These are phyloP conservation scores for Neostethus bicornis DNA, from an alignment of 2,797 vertebrate genomes.

Conservation along the genomic window DNA sequence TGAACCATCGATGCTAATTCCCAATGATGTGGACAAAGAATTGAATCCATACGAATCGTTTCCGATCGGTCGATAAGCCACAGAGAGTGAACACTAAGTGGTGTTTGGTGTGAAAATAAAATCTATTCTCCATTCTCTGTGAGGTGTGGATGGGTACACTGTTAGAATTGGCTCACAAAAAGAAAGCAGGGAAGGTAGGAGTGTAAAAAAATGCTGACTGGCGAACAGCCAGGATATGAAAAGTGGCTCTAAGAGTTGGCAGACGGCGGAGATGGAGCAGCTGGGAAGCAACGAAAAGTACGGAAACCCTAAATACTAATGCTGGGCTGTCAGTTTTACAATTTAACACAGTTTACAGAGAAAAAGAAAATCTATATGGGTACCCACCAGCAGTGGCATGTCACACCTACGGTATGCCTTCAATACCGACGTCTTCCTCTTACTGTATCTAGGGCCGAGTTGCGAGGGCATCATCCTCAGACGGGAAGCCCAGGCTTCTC, in stretches of 20 bases:
- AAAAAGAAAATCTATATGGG: too few species aligned
- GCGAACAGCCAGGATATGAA: conserved; percentile 47
- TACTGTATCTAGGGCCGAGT: too few species aligned
- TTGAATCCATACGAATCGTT: conserved; percentile 25
- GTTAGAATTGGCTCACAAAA: conserved; percentile 51
- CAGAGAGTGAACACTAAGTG: conserved; percentile 13
- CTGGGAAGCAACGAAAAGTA: conserved; percentile 31
- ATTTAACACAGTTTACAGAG: neutral
- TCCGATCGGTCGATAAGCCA: conserved; percentile 34
- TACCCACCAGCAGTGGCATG: too few species aligned
- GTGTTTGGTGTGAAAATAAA: conserved; percentile 9
- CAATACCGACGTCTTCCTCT: too few species aligned
- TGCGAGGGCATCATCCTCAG: too few species aligned
- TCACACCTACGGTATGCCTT: too few species aligned
- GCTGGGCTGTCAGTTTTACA: conserved; percentile 20
- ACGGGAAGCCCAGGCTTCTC: too few species aligned
- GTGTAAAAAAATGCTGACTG: conserved; percentile 44
- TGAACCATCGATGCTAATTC: conserved; percentile 1
- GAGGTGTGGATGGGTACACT: conserved; percentile 35
- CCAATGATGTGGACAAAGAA: conserved; percentile 7
- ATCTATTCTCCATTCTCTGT: conserved; percentile 33
- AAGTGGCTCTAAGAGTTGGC: conserved; percentile 31
- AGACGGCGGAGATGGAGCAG: conserved; percentile 27
- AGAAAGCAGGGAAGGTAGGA: conserved; percentile 17
- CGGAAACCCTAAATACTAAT: conserved; percentile 8